Conservation (phyloP, 2,113 vertebrate genomes). For the Rhinopithecus roxellana region DNA sequence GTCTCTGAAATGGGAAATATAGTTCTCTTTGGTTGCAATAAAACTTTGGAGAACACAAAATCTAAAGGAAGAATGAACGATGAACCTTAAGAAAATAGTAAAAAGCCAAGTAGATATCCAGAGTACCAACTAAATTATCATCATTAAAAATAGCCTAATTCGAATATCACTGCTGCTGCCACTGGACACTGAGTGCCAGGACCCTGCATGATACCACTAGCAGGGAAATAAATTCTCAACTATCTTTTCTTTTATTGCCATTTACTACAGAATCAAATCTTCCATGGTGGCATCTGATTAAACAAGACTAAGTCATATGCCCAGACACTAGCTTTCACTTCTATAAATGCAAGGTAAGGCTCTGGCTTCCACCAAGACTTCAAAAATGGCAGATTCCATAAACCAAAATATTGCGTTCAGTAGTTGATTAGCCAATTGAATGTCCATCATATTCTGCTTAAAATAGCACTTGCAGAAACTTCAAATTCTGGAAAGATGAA, state of each 20-base stretch:
- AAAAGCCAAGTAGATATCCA: not conserved
- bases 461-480: not conserved
- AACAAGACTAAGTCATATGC: not conserved
- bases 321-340: not conserved
- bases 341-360: rapidly evolving
- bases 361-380: not conserved
- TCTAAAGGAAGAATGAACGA: not conserved
- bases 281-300: not conserved
- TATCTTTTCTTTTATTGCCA: not conserved
- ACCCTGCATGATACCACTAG: too few species aligned
- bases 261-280: not conserved
- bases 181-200: rapidly evolving
- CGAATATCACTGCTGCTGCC: not conserved
- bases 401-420: not conserved
- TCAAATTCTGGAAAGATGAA: not conserved
- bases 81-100: not conserved
- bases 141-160: not conserved
- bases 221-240: not conserved
- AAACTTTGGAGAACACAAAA: not conserved
- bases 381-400: not conserved
- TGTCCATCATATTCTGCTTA: not conserved
- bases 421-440: not conserved
- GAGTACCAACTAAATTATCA: not conserved
- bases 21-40: not conserved
- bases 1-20: not conserved